phyloP scores from a whole-genome alignment of 2,888 invertebrate species.

The Nomada ruficornis region DNA sequence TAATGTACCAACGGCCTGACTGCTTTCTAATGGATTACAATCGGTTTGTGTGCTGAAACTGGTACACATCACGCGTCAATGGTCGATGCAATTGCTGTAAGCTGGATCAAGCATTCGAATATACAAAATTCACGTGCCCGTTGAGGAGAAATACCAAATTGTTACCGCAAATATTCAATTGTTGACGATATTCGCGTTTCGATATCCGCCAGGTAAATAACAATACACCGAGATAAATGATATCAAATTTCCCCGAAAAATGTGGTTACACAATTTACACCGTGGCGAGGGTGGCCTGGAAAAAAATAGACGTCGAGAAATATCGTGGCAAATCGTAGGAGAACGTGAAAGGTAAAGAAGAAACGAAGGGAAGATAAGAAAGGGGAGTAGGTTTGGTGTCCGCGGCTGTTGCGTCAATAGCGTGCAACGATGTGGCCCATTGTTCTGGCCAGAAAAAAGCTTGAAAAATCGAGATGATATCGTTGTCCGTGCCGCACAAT shows the following conservation, averaged over 20 bases:
- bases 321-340: background rate
- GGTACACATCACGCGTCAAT: constrained; percentile 6
- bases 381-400: background rate
- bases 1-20: background rate
- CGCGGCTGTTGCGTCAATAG: background rate
- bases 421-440: constrained; percentile 31
- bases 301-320: background rate
- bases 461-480: constrained; percentile 50
- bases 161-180: background rate
- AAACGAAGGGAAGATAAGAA: background rate
- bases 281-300: background rate
- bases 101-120: background rate
- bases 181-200: too few relatives aligned
- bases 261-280: background rate
- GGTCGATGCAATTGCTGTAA: constrained; percentile 16
- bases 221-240: background rate
- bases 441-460: constrained; percentile 34
- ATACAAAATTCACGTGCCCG: background rate
- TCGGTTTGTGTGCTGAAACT: constrained; percentile 31
- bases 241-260: background rate
- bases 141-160: background rate
- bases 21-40: constrained; percentile 6
- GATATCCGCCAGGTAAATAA: too few relatives aligned
- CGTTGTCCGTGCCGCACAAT: constrained; percentile 36
- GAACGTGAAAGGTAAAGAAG: background rate